Evolutionary conservation across 2,113 vertebrate genomes (phyloP).

Genomic region (Sprattus sprattus): DNA sequence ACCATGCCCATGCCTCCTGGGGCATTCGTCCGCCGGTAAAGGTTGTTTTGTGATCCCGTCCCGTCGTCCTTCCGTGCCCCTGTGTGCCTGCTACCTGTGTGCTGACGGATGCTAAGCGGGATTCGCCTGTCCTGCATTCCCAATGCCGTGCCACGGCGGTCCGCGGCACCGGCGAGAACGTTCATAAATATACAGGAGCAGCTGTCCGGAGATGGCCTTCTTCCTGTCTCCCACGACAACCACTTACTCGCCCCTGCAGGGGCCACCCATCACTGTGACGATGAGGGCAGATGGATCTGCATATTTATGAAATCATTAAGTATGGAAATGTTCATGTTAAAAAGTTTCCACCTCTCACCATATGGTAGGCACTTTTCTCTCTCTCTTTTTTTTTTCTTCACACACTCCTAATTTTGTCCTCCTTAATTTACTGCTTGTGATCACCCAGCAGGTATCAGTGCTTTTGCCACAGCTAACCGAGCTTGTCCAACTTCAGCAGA

Average conservation of each 20-base stretch:
- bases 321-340: slow-evolving; percentile 64
- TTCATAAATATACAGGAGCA: slow-evolving; percentile 78
- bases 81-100: background rate
- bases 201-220: slow-evolving; percentile 57
- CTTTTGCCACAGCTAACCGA: background rate
- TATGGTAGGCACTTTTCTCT: slow-evolving; percentile 60
- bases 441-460: background rate
- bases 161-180: slow-evolving; percentile 37
- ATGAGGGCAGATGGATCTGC: slow-evolving; percentile 73
- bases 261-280: slow-evolving; percentile 53
- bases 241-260: slow-evolving; percentile 66
- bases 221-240: slow-evolving; percentile 54
- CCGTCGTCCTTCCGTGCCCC: background rate
- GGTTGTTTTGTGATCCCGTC: slow-evolving; percentile 1
- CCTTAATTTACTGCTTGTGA: background rate
- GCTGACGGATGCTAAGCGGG: slow-evolving; percentile 34
- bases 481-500: background rate
- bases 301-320: slow-evolving; percentile 70
- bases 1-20: background rate
- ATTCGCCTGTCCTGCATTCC: slow-evolving; percentile 46
- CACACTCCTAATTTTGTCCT: slow-evolving; percentile 3
- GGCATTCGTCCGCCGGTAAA: background rate
- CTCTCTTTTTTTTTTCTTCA: background rate
- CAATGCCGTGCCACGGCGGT: slow-evolving; percentile 56
- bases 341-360: slow-evolving; percentile 57